Evolutionary conservation across 2,113 vertebrate species (phyloP).

Genomic region (Argyrosomus japonicus): DNA sequence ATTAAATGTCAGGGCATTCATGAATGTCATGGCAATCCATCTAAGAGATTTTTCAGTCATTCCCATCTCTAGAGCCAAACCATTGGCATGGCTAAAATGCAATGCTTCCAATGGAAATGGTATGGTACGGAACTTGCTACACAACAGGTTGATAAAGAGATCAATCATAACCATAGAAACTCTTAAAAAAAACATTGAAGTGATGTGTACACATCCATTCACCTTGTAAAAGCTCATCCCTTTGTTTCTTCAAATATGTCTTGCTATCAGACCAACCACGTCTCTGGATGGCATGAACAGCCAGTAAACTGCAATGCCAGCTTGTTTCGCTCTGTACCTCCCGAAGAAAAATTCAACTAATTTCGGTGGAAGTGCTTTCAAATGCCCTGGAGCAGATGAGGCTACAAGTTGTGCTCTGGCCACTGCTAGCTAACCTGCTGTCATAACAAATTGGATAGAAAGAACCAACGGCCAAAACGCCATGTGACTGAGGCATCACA

Average conservation of each 20-base stretch:
- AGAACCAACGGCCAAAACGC: slow-evolving; percentile 33
- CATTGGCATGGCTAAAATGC: not conserved
- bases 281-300: not conserved
- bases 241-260: not conserved
- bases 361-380: slow-evolving; percentile 35
- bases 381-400: slow-evolving; percentile 12
- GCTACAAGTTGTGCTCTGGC: slow-evolving; percentile 11
- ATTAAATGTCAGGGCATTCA: too few species aligned
- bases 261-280: too few species aligned
- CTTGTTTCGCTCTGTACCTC: slow-evolving; percentile 4
- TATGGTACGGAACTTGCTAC: not conserved
- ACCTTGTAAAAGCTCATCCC: not conserved
- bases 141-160: not conserved
- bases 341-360: slow-evolving; percentile 15
- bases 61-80: not conserved
- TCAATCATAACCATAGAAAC: not conserved
- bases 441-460: slow-evolving; percentile 44
- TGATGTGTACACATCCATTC: not conserved
- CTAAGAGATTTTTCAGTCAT: not conserved
- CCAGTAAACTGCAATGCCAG: not conserved
- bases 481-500: slow-evolving; percentile 15
- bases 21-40: not conserved
- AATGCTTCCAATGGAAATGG: not conserved
- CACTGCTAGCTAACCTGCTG: slow-evolving; percentile 54
- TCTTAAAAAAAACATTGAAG: not conserved